Base-by-base conservation (phyloP, 2,888 invertebrate genomes). In the Uropetala carovei region DNA sequence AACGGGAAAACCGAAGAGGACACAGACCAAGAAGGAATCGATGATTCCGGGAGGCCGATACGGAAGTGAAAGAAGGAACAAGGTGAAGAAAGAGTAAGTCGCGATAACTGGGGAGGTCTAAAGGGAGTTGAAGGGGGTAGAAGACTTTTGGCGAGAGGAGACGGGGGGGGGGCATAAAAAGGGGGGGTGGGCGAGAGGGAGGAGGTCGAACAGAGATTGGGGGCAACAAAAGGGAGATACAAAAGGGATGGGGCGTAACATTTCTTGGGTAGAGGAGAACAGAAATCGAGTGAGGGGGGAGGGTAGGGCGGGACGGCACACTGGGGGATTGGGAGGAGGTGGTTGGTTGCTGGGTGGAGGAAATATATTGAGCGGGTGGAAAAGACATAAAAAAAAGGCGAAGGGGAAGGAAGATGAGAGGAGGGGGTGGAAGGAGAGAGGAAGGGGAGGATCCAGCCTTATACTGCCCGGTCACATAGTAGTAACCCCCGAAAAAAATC, bases 361-460 rank as follows among this genome's bases (percentile, higher is more conserved):
- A 86, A 75, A 75, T 75, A 75, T 75, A 75, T 75, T 27, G 75
- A 22, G 75, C 14, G 75, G 75, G 75, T 27, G 75, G 75, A 27
- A 27, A 75, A 14, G 75, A 14, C 75, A 75, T 75, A 75, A 75
- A 75, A 75, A 75, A n/a, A n/a, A n/a, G n/a, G n/a, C n/a, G n/a
- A n/a, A 75, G 75, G 22, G 85, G 14, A 59, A 59, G 27, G 30
- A 43, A 86, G 27, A 75, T 75, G 27, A 13, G 27, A 27, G 13
- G 75, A 75, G 75, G 22, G 85, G 14, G 59, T 30, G 27, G 30
- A 43, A 86, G 27, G 22, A 22, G 27, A 13, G 27, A 27, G 13
- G 75, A 75, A 75, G 27, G 27, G 27, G 75, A 75, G 75, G 75
- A 75, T 75, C 68, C 68, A 22, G 68, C 68, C 68, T 68, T 64